These are phyloP conservation scores for Vombatus ursinus DNA, from an alignment of 2,113 vertebrate genomes.

Conservation along the genomic window DNA sequence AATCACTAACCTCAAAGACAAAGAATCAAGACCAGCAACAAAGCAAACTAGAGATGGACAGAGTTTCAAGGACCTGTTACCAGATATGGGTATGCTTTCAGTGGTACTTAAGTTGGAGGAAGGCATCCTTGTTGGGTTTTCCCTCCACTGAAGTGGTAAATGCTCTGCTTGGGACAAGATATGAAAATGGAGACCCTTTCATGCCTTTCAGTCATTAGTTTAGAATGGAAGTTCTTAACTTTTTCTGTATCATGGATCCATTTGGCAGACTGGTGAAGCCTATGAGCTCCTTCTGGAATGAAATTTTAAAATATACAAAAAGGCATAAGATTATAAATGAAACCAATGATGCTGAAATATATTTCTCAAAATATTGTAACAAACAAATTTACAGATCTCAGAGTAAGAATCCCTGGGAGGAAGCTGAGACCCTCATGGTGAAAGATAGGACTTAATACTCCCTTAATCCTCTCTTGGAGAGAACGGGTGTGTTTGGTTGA, in stretches of 20 bases:
- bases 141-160: slow-evolving; percentile 2
- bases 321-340: background rate
- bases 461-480: background rate
- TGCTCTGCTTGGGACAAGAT: background rate
- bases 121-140: background rate
- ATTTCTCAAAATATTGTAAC: background rate
- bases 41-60: background rate
- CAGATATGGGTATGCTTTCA: background rate
- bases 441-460: background rate
- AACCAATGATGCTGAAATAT: background rate
- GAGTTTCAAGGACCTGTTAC: background rate
- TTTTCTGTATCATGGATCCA: background rate
- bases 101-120: slow-evolving; percentile 12
- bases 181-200: background rate
- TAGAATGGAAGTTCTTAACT: too few species aligned
- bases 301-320: background rate
- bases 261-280: background rate
- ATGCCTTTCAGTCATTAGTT: background rate
- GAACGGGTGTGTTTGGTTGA: background rate
- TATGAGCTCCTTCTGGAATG: background rate
- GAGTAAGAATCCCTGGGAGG: background rate
- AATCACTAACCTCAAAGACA: background rate
- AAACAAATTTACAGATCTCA: background rate
- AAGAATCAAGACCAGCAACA: background rate
- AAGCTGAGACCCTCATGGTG: background rate